A percentile compares a stretch with the other conserved stretches of the same genome.
phyloP scores from a whole-genome alignment of 2,797 vertebrate genomes.

The Vireo griseus region DNA sequence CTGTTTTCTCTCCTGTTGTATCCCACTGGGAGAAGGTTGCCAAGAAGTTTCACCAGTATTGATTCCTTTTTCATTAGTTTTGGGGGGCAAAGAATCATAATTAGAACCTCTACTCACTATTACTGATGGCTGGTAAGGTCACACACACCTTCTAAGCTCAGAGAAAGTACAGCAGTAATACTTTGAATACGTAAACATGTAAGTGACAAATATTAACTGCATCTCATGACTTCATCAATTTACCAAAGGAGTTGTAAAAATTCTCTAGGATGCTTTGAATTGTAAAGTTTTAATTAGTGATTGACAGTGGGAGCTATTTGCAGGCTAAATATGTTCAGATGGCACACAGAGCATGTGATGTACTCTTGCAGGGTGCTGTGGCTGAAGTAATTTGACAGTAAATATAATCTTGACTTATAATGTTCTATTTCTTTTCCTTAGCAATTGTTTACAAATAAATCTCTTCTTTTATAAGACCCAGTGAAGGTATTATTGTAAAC shows the following conservation, averaged over 20 bases:
- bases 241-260: background rate
- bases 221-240: background rate
- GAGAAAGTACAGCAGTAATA: background rate
- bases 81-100: background rate
- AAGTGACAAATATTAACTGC: background rate
- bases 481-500: background rate
- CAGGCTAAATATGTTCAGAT: background rate
- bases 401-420: background rate
- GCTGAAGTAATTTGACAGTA: slow-evolving; percentile 1
- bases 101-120: background rate
- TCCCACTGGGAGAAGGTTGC: background rate
- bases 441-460: background rate
- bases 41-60: background rate
- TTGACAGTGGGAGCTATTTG: background rate
- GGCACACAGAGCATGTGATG: background rate
- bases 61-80: background rate
- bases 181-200: background rate
- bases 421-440: background rate
- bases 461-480: background rate
- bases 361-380: background rate
- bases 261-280: background rate
- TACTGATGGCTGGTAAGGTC: background rate
- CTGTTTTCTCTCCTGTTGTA: background rate
- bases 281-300: background rate
- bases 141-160: background rate